A percentile compares a stretch with the other conserved stretches of the same genome.
Conservation (phyloP, 2,888 invertebrate species). For the Epsilonema sp. region DNA sequence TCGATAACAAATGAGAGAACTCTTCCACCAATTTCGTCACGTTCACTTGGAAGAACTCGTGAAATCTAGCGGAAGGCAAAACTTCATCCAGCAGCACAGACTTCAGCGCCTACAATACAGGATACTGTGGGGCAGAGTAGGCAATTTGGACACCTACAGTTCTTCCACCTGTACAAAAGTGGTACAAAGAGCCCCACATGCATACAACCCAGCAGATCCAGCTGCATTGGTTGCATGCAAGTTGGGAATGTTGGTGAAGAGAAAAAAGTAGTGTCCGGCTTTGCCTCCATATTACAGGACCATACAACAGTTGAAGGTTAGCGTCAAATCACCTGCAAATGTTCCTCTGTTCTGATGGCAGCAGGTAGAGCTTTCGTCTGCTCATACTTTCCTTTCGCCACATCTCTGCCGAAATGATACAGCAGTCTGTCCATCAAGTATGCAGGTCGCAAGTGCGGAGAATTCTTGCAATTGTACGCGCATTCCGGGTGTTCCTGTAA, state of each 20-base stretch:
- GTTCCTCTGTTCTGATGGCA: conserved; percentile 44
- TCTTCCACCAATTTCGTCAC: conserved; percentile 46
- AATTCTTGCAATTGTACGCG: conserved; percentile 68
- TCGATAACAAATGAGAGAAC: conserved; percentile 38
- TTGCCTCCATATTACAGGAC: no score
- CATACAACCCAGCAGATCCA: no score
- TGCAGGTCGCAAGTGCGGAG: conserved; percentile 79
- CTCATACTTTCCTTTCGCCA: conserved; percentile 48
- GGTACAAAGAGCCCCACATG: no score
- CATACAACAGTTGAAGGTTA: background rate
- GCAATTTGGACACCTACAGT: no score
- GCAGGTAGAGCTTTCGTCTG: conserved; percentile 46
- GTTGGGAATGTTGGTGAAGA: no score
- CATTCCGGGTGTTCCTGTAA: conserved; percentile 64
- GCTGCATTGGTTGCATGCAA: no score
- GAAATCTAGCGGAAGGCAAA: conserved; percentile 52
- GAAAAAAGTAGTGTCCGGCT: no score
- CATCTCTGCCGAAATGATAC: conserved; percentile 50
- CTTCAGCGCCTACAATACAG: conserved; percentile 46
- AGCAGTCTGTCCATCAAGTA: conserved; percentile 70
- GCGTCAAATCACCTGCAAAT: conserved; percentile 46
- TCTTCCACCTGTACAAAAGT: no score
- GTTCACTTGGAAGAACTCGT: conserved; percentile 63
- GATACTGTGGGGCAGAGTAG: no score
- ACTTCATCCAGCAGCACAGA: conserved; percentile 45